phyloP scores from a whole-genome alignment of 2,797 vertebrate genomes.

The Cetoscarus ocellatus region DNA sequence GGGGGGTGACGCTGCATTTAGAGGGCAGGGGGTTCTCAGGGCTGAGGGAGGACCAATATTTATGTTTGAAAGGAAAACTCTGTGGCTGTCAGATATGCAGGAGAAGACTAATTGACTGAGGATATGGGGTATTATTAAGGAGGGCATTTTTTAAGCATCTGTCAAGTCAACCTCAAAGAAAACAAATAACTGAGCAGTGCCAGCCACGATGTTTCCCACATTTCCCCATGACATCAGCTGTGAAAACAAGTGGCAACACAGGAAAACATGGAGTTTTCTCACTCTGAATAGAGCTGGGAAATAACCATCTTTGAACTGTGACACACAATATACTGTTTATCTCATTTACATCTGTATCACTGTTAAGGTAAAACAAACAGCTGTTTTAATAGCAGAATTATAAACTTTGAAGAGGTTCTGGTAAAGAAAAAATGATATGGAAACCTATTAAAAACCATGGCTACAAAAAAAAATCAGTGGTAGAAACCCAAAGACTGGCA shows the following conservation, averaged over 20 bases:
- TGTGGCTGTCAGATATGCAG: constrained; percentile 55
- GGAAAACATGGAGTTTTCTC: constrained; percentile 8
- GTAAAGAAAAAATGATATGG: no score
- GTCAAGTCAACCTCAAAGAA: constrained; percentile 32
- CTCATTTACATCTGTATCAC: no score
- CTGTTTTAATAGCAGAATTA: no score
- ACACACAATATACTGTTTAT: no score
- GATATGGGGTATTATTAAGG: constrained; percentile 61
- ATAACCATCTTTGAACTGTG: no score
- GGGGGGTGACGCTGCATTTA: constrained; percentile 77
- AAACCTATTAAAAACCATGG: no score
- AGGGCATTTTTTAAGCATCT: constrained; percentile 48
- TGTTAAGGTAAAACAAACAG: no score
- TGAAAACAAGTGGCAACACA: constrained; percentile 48
- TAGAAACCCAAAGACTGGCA: no score
- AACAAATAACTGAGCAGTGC: constrained; percentile 24
- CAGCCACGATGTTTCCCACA: constrained; percentile 32
- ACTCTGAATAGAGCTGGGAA: background rate
- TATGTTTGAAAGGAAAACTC: constrained; percentile 71
- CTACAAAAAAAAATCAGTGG: no score
- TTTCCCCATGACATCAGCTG: constrained; percentile 22
- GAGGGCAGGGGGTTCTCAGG: constrained; percentile 39
- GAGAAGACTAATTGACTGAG: constrained; percentile 64
- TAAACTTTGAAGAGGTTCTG: no score
- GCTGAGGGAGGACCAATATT: constrained; percentile 76